These are phyloP conservation scores for Pseudonaja textilis DNA, from an alignment of 2,113 vertebrate species.

Conservation along the genomic window DNA sequence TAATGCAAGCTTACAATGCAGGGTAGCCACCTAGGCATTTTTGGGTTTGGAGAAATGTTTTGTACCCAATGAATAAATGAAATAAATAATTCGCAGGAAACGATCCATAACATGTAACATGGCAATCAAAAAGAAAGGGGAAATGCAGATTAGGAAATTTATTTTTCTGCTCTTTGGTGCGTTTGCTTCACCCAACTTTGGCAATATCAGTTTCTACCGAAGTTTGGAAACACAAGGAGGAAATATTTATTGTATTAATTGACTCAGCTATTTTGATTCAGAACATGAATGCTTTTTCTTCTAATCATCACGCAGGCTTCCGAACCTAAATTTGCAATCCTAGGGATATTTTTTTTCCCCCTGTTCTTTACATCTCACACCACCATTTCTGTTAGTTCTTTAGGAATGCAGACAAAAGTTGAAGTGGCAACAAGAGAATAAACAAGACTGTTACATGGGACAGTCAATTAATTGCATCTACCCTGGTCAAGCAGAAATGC, in stretches of 20 bases:
- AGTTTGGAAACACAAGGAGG: conserved; percentile 56
- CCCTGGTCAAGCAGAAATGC: not conserved
- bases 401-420: not conserved
- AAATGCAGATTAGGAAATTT: conserved; percentile 62
- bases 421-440: not conserved
- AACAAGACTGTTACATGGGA: accelerated
- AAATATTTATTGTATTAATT: conserved; percentile 69
- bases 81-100: conserved; percentile 62
- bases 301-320: conserved; percentile 10
- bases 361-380: not conserved
- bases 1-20: conserved; percentile 66
- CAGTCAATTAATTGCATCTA: not conserved
- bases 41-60: conserved; percentile 65
- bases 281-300: conserved; percentile 23
- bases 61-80: conserved; percentile 49
- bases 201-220: conserved; percentile 72
- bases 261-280: conserved; percentile 40
- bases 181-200: conserved; percentile 71
- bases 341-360: conserved; percentile 23
- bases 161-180: conserved; percentile 69
- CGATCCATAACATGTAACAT: conserved; percentile 89
- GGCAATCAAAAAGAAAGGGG: conserved; percentile 80
- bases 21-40: conserved; percentile 76
- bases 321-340: conserved; percentile 15
- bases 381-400: not conserved